Base-by-base conservation (phyloP, 2,888 invertebrate species). In the Parnassius smintheus region DNA sequence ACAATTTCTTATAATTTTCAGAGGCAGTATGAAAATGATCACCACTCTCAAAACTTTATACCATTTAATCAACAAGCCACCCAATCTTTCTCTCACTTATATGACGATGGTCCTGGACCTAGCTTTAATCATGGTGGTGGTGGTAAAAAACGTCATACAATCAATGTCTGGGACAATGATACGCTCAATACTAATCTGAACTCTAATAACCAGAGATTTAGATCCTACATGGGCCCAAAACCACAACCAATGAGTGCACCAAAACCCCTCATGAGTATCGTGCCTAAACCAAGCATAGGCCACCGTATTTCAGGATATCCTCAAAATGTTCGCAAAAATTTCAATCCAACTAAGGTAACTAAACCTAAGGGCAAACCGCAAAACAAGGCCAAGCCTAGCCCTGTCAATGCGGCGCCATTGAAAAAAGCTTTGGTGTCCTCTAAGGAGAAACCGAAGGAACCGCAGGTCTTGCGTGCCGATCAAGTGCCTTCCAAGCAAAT, bases 1-100 rank as follows among this genome's bases (percentile, higher is more conserved):
- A 59, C 44, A 61, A 35, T 66, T 71, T 68, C 68, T 70, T 69
- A 75, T 78, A 72, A 72, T 75, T 86, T 86, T 84, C 86, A 86
- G 86, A 83, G 80, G 72, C 75, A 74, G 67, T 80, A 69, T 73
- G 70, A 69, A 65, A 71, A 67, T 68, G 67, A 76, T 65, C 72
- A 73, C 61, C 70, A 76, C 64, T 69, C 65, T 68, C 70, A 69
- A 59, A 63, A 65, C 41, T 77, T 74, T 67, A 74, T 74, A 61
- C 70, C 75, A 67, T 75, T 54, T 69, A 53, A 49, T 9, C 65
- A 59, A 56, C 59, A 58, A 56, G 56, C 59, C n/a, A 25, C 42
- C 68, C 70, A 71, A 58, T 72, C 75, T 68, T 80, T 69, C 70
- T 65, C 75, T 60, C 70, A 75, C 56, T 68, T 78, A 68, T 82